Evolutionary conservation across 2,797 vertebrate genomes (phyloP).

Genomic region (Apogon hyalosoma): DNA sequence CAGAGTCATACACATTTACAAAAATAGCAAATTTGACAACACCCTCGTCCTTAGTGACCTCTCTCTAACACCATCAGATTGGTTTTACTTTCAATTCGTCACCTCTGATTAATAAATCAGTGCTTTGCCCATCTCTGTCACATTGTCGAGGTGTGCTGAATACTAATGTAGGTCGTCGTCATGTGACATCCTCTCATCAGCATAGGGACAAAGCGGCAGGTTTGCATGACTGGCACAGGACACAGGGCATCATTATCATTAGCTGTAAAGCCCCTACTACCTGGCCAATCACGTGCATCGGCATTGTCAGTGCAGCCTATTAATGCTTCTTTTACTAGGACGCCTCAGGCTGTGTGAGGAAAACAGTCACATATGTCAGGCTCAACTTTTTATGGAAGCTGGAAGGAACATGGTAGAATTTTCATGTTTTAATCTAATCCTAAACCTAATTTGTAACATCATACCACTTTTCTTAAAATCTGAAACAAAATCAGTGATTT

Average conservation of each 20-base stretch:
- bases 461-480: no score
- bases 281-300: slow-evolving; percentile 36
- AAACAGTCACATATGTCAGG: slow-evolving; percentile 40
- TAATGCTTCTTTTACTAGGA: slow-evolving; percentile 42
- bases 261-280: not conserved
- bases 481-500: no score
- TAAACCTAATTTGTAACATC: no score
- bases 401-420: slow-evolving; percentile 1
- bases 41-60: slow-evolving; percentile 40
- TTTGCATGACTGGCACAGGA: slow-evolving; percentile 19
- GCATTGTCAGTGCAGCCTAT: slow-evolving; percentile 53
- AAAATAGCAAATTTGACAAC: slow-evolving; percentile 31
- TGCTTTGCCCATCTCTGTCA: slow-evolving; percentile 10
- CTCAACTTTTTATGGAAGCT: slow-evolving; percentile 20
- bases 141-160: slow-evolving; percentile 47
- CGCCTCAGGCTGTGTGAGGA: slow-evolving; percentile 46
- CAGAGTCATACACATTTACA: not conserved
- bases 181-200: slow-evolving; percentile 34
- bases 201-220: slow-evolving; percentile 42
- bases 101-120: slow-evolving; percentile 48
- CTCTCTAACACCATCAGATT: slow-evolving; percentile 41
- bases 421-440: not conserved
- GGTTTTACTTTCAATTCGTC: slow-evolving; percentile 55
- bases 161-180: slow-evolving; percentile 46
- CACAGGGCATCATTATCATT: slow-evolving; percentile 38